These are phyloP conservation scores for Caranx melampygus DNA, from an alignment of 2,113 vertebrate species.

Conservation along the genomic window DNA sequence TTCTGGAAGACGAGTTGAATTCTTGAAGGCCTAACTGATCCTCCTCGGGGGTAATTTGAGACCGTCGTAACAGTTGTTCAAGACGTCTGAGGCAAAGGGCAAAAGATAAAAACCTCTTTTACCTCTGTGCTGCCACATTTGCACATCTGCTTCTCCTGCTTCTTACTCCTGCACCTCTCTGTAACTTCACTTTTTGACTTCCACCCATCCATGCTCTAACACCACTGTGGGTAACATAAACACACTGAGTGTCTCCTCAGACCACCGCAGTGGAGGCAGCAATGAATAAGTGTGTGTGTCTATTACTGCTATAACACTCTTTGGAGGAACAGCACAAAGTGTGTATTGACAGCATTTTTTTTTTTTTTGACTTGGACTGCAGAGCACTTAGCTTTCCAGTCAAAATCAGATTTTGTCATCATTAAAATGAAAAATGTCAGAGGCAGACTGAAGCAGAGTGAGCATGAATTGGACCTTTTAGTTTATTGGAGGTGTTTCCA, in stretches of 20 bases:
- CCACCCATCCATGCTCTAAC: constrained; percentile 45
- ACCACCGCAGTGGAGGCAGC: constrained; percentile 41
- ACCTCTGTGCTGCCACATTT: constrained; percentile 28
- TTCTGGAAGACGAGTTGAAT: constrained; percentile 18
- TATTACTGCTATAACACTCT: constrained; percentile 47
- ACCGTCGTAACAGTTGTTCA: constrained; percentile 36
- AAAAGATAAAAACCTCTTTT: constrained; percentile 45
- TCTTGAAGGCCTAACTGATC: constrained; percentile 29
- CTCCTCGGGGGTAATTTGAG: constrained; percentile 36
- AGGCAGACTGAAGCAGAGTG: background rate
- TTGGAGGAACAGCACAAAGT: constrained; percentile 50
- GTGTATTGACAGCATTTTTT: constrained; percentile 50
- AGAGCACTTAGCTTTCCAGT: constrained; percentile 34
- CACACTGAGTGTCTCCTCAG: constrained; percentile 46
- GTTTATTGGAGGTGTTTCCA: constrained; percentile 22
- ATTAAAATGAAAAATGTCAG: constrained; percentile 44
- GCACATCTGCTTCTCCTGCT: constrained; percentile 46
- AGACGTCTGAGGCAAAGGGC: constrained; percentile 17
- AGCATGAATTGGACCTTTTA: constrained; percentile 27
- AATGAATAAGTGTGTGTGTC: constrained; percentile 55
- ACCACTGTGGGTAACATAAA: constrained; percentile 68
- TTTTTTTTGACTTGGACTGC: constrained; percentile 7
- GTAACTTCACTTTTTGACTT: constrained; percentile 36
- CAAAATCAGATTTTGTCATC: constrained; percentile 45
- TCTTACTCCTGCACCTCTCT: constrained; percentile 10